Evolutionary conservation across 2,113 vertebrate species (phyloP).

Genomic region (Chiloscyllium plagiosum): DNA sequence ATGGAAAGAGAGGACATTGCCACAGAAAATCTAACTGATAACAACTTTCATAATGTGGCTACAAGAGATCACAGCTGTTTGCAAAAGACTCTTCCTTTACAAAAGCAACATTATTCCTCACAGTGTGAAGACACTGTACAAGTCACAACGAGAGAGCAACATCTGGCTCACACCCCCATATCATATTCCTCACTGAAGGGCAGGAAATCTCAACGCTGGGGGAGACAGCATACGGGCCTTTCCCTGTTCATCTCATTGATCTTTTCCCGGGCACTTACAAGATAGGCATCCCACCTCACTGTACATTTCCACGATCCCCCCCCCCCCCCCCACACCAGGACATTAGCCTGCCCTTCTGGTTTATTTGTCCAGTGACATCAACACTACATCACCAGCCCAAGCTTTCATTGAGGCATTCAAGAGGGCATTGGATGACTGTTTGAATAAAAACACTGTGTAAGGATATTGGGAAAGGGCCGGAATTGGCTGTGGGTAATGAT

Average conservation of each 20-base stretch:
- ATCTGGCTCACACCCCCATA: not conserved
- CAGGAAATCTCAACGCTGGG: not conserved
- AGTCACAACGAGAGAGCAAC: not conserved
- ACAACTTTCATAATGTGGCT: not conserved
- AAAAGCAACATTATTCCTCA: not conserved
- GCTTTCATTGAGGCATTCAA: no score
- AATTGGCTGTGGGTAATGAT: no score
- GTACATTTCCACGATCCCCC: not conserved
- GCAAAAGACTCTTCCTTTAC: not conserved
- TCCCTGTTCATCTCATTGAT: not conserved
- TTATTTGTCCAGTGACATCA: no score
- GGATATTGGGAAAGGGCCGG: no score
- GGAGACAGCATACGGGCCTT: no score
- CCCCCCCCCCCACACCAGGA: no score
- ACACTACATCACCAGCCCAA: no score
- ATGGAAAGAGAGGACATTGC: not conserved
- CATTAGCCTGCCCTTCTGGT: no score
- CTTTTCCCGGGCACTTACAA: not conserved
- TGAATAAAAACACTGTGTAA: no score
- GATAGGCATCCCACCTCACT: not conserved
- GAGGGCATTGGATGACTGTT: no score
- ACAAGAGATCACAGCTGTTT: not conserved
- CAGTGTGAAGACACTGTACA: not conserved
- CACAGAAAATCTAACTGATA: not conserved
- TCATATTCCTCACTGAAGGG: not conserved